Evolutionary conservation across 2,888 invertebrate species (phyloP), one percentile per base, ranked within the genome.

Genomic region (Eupithecia vulgata): DNA sequence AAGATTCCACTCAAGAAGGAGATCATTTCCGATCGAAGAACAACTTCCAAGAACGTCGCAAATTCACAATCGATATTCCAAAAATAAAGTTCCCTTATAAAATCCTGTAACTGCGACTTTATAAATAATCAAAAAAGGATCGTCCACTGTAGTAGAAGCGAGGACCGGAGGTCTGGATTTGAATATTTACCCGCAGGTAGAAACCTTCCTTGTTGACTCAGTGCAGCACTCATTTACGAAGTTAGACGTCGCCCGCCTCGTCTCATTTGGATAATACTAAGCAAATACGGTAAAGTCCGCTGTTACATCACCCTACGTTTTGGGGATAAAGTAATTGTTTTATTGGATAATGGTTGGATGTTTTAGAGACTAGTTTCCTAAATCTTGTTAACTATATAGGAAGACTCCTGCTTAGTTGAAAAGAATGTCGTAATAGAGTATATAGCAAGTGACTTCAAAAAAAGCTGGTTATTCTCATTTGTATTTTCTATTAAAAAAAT

Each of bases 261-360:
- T 84, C 90, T 91, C 89, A 91, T 92, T 93, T 90, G 90, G 87
- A 87, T 93, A 92, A 93, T 91, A 83, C 84, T 88, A 84, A 81
- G 88, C 85, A 91, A 91, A 91, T 86, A 90, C 84, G 79, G 77
- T 59, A 25, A 13, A 35, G 48, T 67, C 61, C n/a, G 73, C 67
- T 21, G 21, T 59, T 15, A 45, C 72, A 40, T 25, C 21, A 21
- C 15, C 42, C 66, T 35, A 48, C 30, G 17, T 67, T 17, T 67
- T 37, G 64, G 64, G 37, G 64, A 61, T 37, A 12, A n/a, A 37
- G 12, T 64, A 64, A 64, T 64, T 64, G 64, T 64, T 37, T 64
- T 34, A 61, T 30, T 30, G 30, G 59, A 61, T 61, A 61, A 61
- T 61, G 30, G 15, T 17, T 30, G 59, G 59, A 30, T 61, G 13